Conservation (phyloP, 1,140 invertebrate species). For the Drosophila ficusphila region DNA sequence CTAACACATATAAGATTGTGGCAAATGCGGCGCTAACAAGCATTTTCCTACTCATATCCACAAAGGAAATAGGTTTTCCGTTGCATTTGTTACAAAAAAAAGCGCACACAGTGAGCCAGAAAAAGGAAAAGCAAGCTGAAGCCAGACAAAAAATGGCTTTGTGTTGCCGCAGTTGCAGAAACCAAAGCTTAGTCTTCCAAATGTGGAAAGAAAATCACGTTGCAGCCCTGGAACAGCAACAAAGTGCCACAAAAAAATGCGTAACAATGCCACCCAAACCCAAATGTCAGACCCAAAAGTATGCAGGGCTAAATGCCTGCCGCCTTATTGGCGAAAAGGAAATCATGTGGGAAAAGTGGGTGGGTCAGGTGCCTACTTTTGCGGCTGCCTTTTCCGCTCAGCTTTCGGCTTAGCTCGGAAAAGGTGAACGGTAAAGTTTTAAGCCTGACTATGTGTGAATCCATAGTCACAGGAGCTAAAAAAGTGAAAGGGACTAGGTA, state of each 20-base stretch:
- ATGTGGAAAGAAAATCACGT: conserved; percentile 41
- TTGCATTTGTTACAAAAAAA: conserved; percentile 62
- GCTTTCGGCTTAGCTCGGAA: conserved; percentile 32
- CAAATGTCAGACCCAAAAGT: conserved; percentile 53
- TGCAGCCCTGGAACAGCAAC: conserved; percentile 16
- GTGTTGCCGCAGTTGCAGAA: conserved; percentile 20
- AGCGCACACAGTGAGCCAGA: background rate
- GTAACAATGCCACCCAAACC: conserved; percentile 44
- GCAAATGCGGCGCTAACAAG: conserved; percentile 66
- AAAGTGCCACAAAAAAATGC: conserved; percentile 44
- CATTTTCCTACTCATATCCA: conserved; percentile 74
- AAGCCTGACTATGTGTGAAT: conserved; percentile 22
- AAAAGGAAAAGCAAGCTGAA: conserved; percentile 17
- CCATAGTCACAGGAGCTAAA: conserved; percentile 9
- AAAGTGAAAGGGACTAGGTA: background rate
- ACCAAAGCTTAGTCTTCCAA: conserved; percentile 33
- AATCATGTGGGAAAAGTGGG: conserved; percentile 2
- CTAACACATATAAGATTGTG: conserved; percentile 18
- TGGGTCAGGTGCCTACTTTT: conserved; percentile 28
- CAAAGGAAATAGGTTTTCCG: conserved; percentile 74
- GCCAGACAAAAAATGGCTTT: conserved; percentile 22
- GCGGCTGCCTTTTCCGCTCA: conserved; percentile 32
- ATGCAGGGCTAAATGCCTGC: conserved; percentile 31
- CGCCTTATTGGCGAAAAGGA: background rate
- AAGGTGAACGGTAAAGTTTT: conserved; percentile 54